phyloP scores from a whole-genome alignment of 1,140 invertebrate species.

The Lanistes nyassanus region DNA sequence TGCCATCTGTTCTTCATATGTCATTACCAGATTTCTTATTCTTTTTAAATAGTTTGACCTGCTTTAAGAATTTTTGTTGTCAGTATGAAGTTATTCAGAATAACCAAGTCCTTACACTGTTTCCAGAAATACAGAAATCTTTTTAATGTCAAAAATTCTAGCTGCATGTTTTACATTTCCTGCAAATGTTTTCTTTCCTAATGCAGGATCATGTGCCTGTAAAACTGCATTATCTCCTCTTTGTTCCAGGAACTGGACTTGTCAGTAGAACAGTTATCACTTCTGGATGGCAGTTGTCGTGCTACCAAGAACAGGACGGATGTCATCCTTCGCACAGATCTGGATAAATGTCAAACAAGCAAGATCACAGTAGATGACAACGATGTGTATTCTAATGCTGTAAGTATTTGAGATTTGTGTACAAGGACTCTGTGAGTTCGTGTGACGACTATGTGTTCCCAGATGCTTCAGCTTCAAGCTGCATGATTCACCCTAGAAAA shows the following conservation, averaged over 20 bases:
- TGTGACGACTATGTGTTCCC: not conserved
- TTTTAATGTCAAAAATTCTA: too few species aligned
- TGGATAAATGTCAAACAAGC: slow-evolving; percentile 30
- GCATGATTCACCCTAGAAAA: not conserved
- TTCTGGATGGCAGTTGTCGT: slow-evolving; percentile 32
- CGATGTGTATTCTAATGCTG: slow-evolving; percentile 30
- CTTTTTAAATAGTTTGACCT: too few species aligned
- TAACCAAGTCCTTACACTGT: too few species aligned
- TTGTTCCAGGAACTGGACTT: slow-evolving; percentile 36
- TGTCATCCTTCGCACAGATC: slow-evolving; percentile 28
- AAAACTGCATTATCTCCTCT: slow-evolving; percentile 7
- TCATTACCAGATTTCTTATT: too few species aligned
- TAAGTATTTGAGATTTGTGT: slow-evolving; percentile 4
- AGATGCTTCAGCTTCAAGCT: too few species aligned
- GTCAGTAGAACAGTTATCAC: slow-evolving; percentile 37
- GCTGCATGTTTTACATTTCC: too few species aligned
- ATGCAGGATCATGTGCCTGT: slow-evolving; percentile 3
- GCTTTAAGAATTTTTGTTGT: too few species aligned
- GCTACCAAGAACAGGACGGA: slow-evolving; percentile 33
- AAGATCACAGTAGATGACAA: slow-evolving; percentile 29
- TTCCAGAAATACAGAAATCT: too few species aligned
- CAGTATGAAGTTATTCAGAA: too few species aligned
- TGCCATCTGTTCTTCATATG: too few species aligned
- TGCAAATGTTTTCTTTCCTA: not conserved
- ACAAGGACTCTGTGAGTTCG: not conserved